Base-by-base conservation (phyloP, 2,113 vertebrate genomes). In the Anoplopoma fimbria region DNA sequence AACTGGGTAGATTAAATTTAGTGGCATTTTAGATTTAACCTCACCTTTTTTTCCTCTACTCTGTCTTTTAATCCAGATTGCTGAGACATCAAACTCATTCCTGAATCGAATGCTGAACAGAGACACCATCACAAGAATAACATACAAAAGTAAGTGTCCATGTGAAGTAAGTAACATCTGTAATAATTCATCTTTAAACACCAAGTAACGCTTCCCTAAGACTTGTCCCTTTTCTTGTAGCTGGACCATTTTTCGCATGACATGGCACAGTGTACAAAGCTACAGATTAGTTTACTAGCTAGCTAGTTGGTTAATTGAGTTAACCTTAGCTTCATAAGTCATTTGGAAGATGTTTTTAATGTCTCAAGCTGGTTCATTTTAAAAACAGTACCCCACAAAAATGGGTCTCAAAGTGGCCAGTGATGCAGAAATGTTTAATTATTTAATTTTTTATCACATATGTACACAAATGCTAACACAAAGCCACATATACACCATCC, bases 61-160 rank as follows among this genome's bases (percentile, higher is more conserved):
- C 34, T 82, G 40, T 76, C 61, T 81, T 69, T 42, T 80, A 29
- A 70, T 93, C 29, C 86, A 99, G 98, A 97, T 99, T 92, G 97
- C 98, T 40, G 98, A 99, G 93, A 97, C 97, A 77, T 97, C 98
- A 77, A 99, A 99, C 93, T 96, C 96, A 53, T 98, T 99, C 95
- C 96, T 99, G 95, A 99, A 99, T 94, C 97, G 97, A 88, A 98
- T 99, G 97, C 95, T 99, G 92, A 99, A 99, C 96, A 99, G 98
- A 97, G 98, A 99, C 94, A 99, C 97, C 93, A 99, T 99, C 92
- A 99, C 98, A 23, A 99, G 98, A 98, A 99, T 99, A 97, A 99
- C 98, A 0, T 99, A 99, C 92, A 99, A 99, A 96, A 99, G 98
- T 99, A 97, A 98, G 98, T 97, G 5, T 0, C 15, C 55, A 1